Evolutionary conservation across 2,888 invertebrate species (phyloP), one percentile per base, ranked within the genome.

Genomic region (Amiota minor): DNA sequence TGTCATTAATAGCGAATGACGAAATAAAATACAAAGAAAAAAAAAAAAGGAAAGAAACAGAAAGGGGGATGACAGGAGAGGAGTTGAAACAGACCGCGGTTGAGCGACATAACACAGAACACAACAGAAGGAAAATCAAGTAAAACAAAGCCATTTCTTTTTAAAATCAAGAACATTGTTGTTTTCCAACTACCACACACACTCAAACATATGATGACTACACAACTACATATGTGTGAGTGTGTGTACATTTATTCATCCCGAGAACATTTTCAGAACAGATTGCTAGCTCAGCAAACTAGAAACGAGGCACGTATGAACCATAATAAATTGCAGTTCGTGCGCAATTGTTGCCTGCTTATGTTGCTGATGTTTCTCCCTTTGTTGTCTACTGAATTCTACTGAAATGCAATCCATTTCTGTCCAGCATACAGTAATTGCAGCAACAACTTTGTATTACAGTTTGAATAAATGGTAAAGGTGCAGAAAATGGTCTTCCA

Each of bases 271-370:
- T 14, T 2, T 9, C 14, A 53, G 14, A 53, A 53, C 53, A 23
- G 62, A 23, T 68, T 68, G 50, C 20, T 20, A 68, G 14, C 46
- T 18, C 23, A 23, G 67, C 23, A 50, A 47, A 53, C 50, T 23
- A 35, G 67, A 14, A 68, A 53, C 67, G 20, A 50, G 50, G 67
- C 83, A 83, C 81, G 83, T 81, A 77, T 81, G 76, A 80, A 77
- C 80, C 78, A 82, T 81, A 83, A 83, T 84, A 83, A 83, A 83
- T 83, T 83, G 83, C 82, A 82, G 72, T 75, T 82, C 79, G 84
- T 81, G 83, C 77, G 75, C 77, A 80, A 77, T 35, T 75, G 77
- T 78, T 82, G 76, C 75, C 76, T 72, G n/a, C 35, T 47, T 61
- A 46, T 47, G 64, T 4, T 49, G 9, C 47, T 59, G 59, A 59